These are phyloP conservation scores for Dinocampus coccinellae DNA, from an alignment of 2,888 invertebrate genomes.

Conservation along the genomic window DNA sequence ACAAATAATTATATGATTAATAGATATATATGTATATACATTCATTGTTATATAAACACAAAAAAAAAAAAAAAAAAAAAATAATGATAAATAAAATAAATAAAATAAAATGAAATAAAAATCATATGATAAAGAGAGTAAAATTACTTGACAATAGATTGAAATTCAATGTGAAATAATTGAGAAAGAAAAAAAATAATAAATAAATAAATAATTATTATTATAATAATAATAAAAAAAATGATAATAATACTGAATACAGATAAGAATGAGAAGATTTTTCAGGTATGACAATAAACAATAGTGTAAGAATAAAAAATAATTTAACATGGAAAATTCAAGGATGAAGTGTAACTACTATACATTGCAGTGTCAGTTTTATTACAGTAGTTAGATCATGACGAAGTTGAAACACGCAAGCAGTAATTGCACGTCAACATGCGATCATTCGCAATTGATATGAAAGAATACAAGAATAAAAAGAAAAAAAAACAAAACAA, in stretches of 20 bases:
- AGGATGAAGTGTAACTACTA: not conserved
- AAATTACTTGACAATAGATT: not conserved
- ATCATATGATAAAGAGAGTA: not conserved
- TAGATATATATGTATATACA: too few species aligned
- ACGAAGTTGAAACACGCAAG: constrained; percentile 25
- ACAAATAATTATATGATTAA: not conserved
- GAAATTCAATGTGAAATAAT: not conserved
- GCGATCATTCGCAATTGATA: constrained; percentile 22
- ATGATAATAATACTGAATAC: too few species aligned
- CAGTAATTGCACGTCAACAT: constrained; percentile 34
- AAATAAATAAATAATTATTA: not conserved
- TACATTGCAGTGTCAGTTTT: constrained; percentile 15
- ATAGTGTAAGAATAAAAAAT: not conserved
- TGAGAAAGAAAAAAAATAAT: not conserved
- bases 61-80: too few species aligned
- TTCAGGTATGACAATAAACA: not conserved
- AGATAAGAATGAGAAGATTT: too few species aligned
- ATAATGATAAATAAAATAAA: too few species aligned
- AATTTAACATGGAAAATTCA: constrained; percentile 4
- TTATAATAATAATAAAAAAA: too few species aligned
- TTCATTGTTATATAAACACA: too few species aligned
- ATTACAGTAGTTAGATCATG: constrained; percentile 29
- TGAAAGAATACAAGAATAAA: not conserved
- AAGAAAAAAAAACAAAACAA: not conserved
- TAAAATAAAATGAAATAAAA: too few species aligned